Evolutionary conservation across 2,888 invertebrate species (phyloP).

Genomic region (Standfussiana lucernea): DNA sequence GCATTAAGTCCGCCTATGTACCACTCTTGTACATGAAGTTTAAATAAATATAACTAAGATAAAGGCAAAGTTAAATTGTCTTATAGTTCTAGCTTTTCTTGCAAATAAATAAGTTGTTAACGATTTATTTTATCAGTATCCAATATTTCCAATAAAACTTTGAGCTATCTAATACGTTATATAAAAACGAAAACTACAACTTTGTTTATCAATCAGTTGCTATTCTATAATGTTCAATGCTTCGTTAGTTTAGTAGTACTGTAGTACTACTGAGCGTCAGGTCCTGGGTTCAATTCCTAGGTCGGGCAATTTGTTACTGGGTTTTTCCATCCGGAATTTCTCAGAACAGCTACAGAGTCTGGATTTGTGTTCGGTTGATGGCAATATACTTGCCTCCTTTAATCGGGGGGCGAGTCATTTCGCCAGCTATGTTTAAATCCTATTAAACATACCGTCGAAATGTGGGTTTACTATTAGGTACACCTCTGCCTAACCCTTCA

Average conservation of each 20-base stretch:
- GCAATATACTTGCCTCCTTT: background rate
- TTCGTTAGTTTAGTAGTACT: background rate
- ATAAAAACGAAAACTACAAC: background rate
- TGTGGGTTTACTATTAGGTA: background rate
- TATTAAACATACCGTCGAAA: background rate
- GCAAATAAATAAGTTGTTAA: background rate
- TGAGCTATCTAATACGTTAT: background rate
- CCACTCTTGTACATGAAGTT: too few species aligned
- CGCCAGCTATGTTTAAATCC: too few species aligned
- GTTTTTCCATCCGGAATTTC: background rate
- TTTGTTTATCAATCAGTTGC: background rate
- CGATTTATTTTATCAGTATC: background rate
- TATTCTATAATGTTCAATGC: too few species aligned
- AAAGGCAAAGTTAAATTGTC: constrained; percentile 16
- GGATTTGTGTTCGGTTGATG: background rate
- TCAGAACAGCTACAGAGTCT: background rate
- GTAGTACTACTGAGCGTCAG: background rate
- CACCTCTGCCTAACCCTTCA: background rate
- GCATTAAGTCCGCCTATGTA: too few species aligned
- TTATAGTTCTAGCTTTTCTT: background rate
- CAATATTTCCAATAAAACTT: constrained; percentile 11
- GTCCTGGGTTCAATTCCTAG: background rate
- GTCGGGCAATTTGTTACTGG: background rate
- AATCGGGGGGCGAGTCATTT: too few species aligned
- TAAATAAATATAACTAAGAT: background rate